Conservation (phyloP, 2,797 vertebrate species). For the Gymnothorax reevesii region DNA sequence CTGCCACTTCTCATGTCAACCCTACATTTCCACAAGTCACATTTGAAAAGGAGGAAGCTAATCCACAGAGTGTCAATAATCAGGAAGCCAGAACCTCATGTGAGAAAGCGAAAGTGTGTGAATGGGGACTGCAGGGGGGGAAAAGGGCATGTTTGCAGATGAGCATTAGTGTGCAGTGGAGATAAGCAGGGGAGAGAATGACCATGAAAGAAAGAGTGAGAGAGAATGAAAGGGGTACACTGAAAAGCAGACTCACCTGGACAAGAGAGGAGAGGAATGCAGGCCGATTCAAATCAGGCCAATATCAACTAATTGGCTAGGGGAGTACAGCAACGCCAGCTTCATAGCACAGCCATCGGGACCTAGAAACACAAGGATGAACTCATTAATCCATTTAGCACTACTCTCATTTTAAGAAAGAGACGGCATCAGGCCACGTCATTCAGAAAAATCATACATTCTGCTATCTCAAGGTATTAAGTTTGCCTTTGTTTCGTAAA, state of each 20-base stretch:
- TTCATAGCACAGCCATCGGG: neutral
- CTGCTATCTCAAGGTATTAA: neutral
- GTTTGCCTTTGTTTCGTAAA: neutral
- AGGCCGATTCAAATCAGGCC: neutral
- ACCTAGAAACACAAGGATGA: neutral
- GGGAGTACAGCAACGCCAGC: neutral
- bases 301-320: neutral
- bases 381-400: neutral
- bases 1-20: conserved; percentile 14
- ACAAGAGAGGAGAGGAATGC: conserved; percentile 7
- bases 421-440: neutral
- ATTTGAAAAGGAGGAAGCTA: neutral
- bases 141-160: neutral
- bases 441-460: neutral
- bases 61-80: neutral
- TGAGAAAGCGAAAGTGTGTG: neutral
- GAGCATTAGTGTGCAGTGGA: neutral
- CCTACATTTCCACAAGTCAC: neutral
- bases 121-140: neutral
- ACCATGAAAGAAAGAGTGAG: neutral
- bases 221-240: neutral
- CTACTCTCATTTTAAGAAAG: neutral
- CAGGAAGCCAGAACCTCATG: neutral
- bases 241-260: neutral
- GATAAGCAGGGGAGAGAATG: neutral